Evolutionary conservation across 1,140 invertebrate genomes (phyloP).

Genomic region (Marisa cornuarietis): DNA sequence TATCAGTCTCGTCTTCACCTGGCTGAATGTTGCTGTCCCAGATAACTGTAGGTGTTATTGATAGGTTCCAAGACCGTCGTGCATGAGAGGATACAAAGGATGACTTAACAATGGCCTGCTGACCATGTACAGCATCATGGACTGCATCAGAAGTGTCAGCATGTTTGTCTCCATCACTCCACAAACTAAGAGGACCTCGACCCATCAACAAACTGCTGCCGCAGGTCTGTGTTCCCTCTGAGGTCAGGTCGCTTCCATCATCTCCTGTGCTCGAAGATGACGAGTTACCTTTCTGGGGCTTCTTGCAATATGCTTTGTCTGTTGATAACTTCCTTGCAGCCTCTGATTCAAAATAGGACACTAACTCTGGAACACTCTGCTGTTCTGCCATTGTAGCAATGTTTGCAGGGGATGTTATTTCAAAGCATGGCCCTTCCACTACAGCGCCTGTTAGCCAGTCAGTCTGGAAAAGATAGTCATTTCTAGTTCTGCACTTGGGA

Average conservation of each 20-base stretch:
- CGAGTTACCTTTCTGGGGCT: not conserved
- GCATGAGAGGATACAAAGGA: not conserved
- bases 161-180: conserved; percentile 44
- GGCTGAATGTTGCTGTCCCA: conserved; percentile 13
- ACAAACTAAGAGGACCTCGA: conserved; percentile 45
- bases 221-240: conserved; percentile 25
- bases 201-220: conserved; percentile 20
- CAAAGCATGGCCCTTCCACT: too few species aligned
- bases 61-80: conserved; percentile 24
- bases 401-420: not conserved
- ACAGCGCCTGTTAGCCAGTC: too few species aligned
- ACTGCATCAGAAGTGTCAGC: not conserved
- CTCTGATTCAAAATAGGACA: not conserved
- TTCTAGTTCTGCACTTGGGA: too few species aligned
- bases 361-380: conserved; percentile 1
- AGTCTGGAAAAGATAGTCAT: too few species aligned
- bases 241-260: conserved; percentile 4
- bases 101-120: conserved; percentile 2
- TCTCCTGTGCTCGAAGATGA: not conserved
- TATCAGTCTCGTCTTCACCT: not conserved
- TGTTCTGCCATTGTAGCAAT: not conserved
- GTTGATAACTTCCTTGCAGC: too few species aligned
- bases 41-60: conserved; percentile 13
- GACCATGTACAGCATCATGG: conserved; percentile 1
- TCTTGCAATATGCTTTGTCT: too few species aligned